Evolutionary conservation across 2,113 vertebrate species (phyloP).

Genomic region (Alethe diademata): DNA sequence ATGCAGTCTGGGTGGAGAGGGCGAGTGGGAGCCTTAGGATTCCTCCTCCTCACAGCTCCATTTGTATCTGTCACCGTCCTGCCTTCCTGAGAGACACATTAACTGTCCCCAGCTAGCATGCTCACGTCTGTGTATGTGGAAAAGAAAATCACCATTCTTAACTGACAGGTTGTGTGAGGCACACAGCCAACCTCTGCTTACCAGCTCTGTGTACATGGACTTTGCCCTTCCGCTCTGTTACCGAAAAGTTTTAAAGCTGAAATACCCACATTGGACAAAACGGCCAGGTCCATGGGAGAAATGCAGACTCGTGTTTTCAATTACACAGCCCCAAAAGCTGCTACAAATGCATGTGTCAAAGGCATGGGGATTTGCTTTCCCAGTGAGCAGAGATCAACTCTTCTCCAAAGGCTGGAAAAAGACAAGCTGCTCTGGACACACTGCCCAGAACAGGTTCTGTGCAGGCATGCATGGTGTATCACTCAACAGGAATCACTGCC

Average conservation of each 20-base stretch:
- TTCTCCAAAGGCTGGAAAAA: not conserved
- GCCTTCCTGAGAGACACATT: not conserved
- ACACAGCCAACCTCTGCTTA: not conserved
- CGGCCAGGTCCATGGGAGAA: not conserved
- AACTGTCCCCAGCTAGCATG: accelerated
- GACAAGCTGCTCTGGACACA: not conserved
- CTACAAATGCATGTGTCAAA: not conserved
- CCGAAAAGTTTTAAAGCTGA: not conserved
- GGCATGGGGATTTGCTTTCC: not conserved
- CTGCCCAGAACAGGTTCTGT: not conserved
- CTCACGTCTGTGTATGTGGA: accelerated
- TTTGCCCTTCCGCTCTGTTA: not conserved
- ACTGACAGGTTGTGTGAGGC: not conserved
- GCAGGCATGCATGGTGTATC: not conserved
- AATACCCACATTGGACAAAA: accelerated
- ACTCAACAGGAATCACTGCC: slow-evolving; percentile 49
- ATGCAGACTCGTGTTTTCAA: not conserved
- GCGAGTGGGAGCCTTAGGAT: slow-evolving; percentile 50
- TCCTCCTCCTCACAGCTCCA: slow-evolving; percentile 6
- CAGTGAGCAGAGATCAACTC: not conserved
- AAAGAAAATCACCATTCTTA: not conserved
- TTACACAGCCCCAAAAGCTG: not conserved
- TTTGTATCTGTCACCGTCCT: not conserved
- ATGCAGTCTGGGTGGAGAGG: slow-evolving; percentile 34
- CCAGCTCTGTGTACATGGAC: accelerated